Base-by-base conservation (phyloP, 2,113 vertebrate species). In the Eurypyga helias region DNA sequence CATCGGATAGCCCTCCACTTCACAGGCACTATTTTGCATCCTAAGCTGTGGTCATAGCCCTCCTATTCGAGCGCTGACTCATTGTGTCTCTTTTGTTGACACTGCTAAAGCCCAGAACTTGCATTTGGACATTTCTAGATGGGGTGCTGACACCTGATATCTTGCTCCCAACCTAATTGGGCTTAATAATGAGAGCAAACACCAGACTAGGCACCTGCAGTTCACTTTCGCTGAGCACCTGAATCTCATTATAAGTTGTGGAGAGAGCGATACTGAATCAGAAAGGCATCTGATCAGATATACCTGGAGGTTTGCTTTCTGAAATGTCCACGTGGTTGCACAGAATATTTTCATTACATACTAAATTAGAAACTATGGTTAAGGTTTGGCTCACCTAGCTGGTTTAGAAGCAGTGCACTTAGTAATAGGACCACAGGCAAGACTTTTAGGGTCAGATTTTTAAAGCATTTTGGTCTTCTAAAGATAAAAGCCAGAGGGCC, bases 1-100 rank as follows among this genome's bases (percentile, higher is more conserved):
- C 45, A 41, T 43, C 0, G 0, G 13, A 18, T 19, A 34, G 0
- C 41, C 17, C 4, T 49, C 18, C 72, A 19, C 55, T 78, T 81
- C 77, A 52, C 60, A 73, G 60, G n/a, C 18, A 13, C 10, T 15
- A 2, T 19, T 52, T 46, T 90, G n/a, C 21, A 43, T 31, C 66
- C 57, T 36, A 17, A 67, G 4, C 54, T 64, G 61, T 65, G 45
- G 9, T 43, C 43, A 10, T 18, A 78, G 82, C 5, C 11, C 19
- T 65, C 33, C 28, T 11, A 7, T 36, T 58, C 1, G 9, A 85
- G 21, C 28, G 33, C 4, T 64, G 6, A 23, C 25, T 61, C 24
- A 1, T 6, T 6, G 9, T 51, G 11, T 26, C 36, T 61, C 72
- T 90, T 41, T 41, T 55, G 18, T 43, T 52, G 46, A 31, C 13